Base-by-base conservation (phyloP, 2,797 vertebrate species). In the Leontopithecus rosalia region DNA sequence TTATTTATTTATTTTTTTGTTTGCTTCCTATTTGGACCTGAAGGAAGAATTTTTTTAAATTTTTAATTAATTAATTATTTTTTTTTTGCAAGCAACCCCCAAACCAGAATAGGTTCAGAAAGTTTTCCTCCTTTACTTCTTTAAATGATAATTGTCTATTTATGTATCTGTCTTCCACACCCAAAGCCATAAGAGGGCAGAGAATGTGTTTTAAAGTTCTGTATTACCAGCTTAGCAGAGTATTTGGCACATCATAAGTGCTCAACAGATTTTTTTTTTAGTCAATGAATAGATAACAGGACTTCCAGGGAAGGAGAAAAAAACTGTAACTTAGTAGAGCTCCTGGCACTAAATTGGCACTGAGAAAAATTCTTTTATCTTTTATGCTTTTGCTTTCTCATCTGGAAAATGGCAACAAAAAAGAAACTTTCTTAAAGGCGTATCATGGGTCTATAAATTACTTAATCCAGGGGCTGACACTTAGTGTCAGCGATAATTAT, bases 281-380 rank as follows among this genome's bases (percentile, higher is more conserved):
- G 41, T 82, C 79, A 91, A 43, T 57, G 64, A 94, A 76, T n/a
- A 85, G 84, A 91, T 91, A 84, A 81, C 39, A 90, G 72, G 36
- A 87, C 46, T 89, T 43, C 70, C 46, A 81, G 24, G 57, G 12
- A 90, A 76, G 46, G 20, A 92, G 57, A 75, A 88, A 88, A 95
- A 88, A 88, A 96, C 17, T 85, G 48, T 77, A 67, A 50, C 33
- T 17, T 84, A 72, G 30, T 33, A 43, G 94, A 95, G 41, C 48
- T 79, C 79, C 72, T 75, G 57, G 57, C 77, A 90, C 24, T 79
- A 67, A 93, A 75, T 36, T 73, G 13, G 55, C 77, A 70, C 41
- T 77, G 72, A 88, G 48, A 88, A 87, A 57, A 87, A 72, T 82
- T 76, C 33, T 73, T 86, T 84, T 79, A 75, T 87, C 26, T 79